phyloP scores from a whole-genome alignment of 2,797 vertebrate species.

The Sphaeramia orbicularis region DNA sequence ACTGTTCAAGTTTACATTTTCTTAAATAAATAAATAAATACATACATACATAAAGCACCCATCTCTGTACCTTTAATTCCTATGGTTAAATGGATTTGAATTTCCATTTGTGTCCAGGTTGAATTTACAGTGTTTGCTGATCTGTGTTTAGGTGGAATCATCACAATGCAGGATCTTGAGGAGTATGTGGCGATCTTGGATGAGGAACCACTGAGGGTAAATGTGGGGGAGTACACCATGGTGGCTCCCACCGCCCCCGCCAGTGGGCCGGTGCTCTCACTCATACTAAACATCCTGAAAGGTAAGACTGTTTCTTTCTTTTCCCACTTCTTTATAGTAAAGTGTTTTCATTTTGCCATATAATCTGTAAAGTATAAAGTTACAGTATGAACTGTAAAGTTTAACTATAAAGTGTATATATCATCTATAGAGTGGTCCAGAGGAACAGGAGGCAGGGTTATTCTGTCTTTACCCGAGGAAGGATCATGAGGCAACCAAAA shows the following conservation, averaged over 20 bases:
- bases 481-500: too few relatives aligned
- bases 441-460: too few relatives aligned
- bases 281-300: conserved; percentile 94
- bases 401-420: too few relatives aligned
- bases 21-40: too few relatives aligned
- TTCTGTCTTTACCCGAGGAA: too few relatives aligned
- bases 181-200: conserved; percentile 86
- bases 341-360: conserved; percentile 44
- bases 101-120: conserved; percentile 45
- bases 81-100: conserved; percentile 43
- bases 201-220: conserved; percentile 82
- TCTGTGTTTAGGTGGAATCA: conserved; percentile 89
- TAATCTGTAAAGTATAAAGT: too few relatives aligned
- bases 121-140: conserved; percentile 52
- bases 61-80: conserved; percentile 45
- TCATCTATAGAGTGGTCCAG: too few relatives aligned
- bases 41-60: conserved; percentile 1
- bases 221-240: conserved; percentile 87
- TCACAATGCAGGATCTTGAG: conserved; percentile 90
- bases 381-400: too few relatives aligned
- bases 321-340: conserved; percentile 51
- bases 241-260: conserved; percentile 88
- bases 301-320: too few relatives aligned
- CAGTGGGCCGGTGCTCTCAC: conserved; percentile 92
- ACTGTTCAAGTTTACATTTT: neutral